Evolutionary conservation across 2,797 vertebrate species (phyloP).

Genomic region (Benthosema pterotum): DNA sequence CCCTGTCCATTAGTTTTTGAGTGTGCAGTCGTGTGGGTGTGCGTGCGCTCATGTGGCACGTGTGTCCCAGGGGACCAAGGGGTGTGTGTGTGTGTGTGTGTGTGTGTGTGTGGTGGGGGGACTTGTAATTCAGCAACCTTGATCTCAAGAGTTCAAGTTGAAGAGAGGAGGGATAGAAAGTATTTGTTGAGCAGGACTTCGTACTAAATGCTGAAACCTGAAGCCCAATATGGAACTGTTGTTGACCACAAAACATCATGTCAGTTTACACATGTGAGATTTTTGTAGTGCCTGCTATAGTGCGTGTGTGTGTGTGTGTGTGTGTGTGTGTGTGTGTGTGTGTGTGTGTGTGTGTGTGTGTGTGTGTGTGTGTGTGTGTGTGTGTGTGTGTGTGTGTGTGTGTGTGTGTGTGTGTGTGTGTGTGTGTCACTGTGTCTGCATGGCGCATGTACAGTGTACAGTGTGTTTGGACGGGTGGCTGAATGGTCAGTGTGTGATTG

Average conservation of each 20-base stretch:
- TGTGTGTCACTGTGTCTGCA: no score
- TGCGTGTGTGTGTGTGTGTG: no score
- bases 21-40: neutral
- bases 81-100: slow-evolving; percentile 31
- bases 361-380: no score
- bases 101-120: neutral
- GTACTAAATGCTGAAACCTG: slow-evolving; percentile 14
- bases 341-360: no score
- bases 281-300: no score
- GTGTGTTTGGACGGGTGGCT: no score
- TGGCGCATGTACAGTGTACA: no score
- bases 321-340: no score
- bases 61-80: slow-evolving; percentile 20
- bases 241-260: slow-evolving; percentile 19
- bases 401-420: no score
- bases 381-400: no score
- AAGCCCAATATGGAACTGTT: slow-evolving; percentile 14
- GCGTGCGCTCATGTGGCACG: neutral
- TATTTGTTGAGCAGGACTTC: slow-evolving; percentile 18
- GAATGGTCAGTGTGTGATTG: no score
- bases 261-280: slow-evolving; percentile 31
- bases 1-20: neutral
- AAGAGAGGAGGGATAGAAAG: slow-evolving; percentile 36
- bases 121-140: slow-evolving; percentile 74
- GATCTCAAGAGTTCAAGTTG: slow-evolving; percentile 65